Base-by-base conservation (phyloP, 2,797 vertebrate genomes). In the Fistularia commersonii region DNA sequence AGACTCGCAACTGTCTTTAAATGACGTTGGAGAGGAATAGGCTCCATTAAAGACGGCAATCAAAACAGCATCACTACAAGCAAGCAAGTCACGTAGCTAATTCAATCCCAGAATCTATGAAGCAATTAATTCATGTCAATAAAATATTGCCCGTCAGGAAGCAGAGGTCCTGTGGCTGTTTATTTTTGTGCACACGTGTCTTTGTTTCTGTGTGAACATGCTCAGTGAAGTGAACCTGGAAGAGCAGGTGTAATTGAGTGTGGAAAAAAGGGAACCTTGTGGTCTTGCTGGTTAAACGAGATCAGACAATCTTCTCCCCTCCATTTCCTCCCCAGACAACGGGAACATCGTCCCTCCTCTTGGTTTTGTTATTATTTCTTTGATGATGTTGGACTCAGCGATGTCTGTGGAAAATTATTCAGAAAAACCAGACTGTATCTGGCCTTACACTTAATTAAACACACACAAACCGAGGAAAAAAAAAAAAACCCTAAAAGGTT, bases 51-150 rank as follows among this genome's bases (percentile, higher is more conserved):
- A 72, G 57, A 62, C 48, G 0, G 69, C 76, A 76, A 81, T 87
- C 79, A 86, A 81, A 85, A 81, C 61, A 1, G 50, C 64, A 67
- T 61, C 58, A 45, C 32, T 49, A 76, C 78, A 75, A 55, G 80
- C 68, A 89, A 60, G 62, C 85, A 37, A 13, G 61, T 87, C 87
- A 90, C 86, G 77, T 83, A 83, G 64, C 77, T 80, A 83, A 88
- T 86, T 87, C 79, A 86, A 86, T 88, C 84, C 81, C 66, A 71
- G 80, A 79, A 84, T 47, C 79, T 80, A 74, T 81, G 81, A 82
- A 86, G 81, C 87, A 89, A 89, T 88, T 89, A 83, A 86, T 88
- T 82, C 73, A 74, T 76, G 82, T 85, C 86, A 83, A 85, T 77
- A 81, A 82, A 83, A 85, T 58, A 79, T 69, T 35, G 62, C 69